Evolutionary conservation across 2,113 vertebrate species (phyloP).

Genomic region (Sardina pilchardus): DNA sequence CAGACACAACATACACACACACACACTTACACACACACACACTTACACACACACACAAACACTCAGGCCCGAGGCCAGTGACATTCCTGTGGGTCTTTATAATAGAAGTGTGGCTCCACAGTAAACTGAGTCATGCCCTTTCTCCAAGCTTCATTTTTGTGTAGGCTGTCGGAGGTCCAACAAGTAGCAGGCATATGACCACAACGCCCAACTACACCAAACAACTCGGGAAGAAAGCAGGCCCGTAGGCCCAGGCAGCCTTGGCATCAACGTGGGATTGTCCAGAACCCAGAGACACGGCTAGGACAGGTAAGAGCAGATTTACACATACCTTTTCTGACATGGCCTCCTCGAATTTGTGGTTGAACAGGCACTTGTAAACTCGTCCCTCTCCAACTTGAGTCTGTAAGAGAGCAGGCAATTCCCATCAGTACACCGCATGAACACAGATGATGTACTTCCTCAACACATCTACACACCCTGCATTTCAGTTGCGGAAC

Average conservation of each 20-base stretch:
- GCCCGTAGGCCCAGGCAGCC: neutral
- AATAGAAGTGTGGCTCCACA: neutral
- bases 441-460: neutral
- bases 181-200: neutral
- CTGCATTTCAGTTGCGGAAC: neutral
- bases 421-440: neutral
- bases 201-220: neutral
- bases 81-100: slow-evolving; percentile 39
- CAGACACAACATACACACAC: slow-evolving; percentile 6
- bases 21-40: neutral
- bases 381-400: slow-evolving; percentile 87
- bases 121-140: neutral
- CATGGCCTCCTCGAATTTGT: slow-evolving; percentile 92
- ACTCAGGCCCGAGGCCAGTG: neutral
- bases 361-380: slow-evolving; percentile 91
- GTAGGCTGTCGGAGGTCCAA: neutral
- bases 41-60: neutral
- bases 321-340: slow-evolving; percentile 80
- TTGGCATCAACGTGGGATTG: neutral
- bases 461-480: neutral
- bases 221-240: neutral
- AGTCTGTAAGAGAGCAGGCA: slow-evolving; percentile 69
- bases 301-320: neutral
- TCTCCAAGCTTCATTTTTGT: neutral
- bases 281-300: neutral